A percentile compares a stretch with the other conserved stretches of the same genome.
Evolutionary conservation across 2,888 invertebrate species (phyloP).

Genomic region (Drosophila anomelani): DNA sequence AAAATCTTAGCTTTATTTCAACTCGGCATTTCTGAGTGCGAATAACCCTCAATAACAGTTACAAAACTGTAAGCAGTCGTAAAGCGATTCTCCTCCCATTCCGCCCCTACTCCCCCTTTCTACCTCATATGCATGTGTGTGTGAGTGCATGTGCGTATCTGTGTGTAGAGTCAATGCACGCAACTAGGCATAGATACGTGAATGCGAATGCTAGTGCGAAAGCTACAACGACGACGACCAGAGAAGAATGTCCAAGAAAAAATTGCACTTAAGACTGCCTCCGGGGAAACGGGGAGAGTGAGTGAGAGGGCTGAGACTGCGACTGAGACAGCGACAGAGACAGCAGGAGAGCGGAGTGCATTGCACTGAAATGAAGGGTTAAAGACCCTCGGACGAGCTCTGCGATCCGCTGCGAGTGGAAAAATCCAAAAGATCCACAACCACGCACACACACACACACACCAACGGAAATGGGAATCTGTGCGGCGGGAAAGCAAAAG

Average conservation of each 20-base stretch:
- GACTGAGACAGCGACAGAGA: slow-evolving; percentile 18
- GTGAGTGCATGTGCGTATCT: slow-evolving; percentile 19
- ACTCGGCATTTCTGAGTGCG: slow-evolving; percentile 45
- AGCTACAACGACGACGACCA: slow-evolving; percentile 31
- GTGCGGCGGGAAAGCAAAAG: slow-evolving; percentile 78
- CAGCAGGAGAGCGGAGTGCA: slow-evolving; percentile 66
- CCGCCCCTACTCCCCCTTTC: neutral
- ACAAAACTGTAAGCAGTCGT: slow-evolving; percentile 77
- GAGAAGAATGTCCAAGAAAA: slow-evolving; percentile 72
- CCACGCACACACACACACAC: slow-evolving; percentile 31
- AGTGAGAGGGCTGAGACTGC: neutral
- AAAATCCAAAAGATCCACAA: slow-evolving; percentile 75
- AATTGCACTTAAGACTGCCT: slow-evolving; percentile 59
- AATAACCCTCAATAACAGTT: slow-evolving; percentile 81
- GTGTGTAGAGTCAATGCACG: slow-evolving; percentile 44
- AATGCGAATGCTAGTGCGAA: slow-evolving; percentile 35
- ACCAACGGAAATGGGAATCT: slow-evolving; percentile 55
- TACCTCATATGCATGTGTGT: no score
- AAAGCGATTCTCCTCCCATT: slow-evolving; percentile 21
- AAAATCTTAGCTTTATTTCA: neutral
- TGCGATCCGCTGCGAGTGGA: slow-evolving; percentile 58
- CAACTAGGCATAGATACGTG: slow-evolving; percentile 50
- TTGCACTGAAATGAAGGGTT: slow-evolving; percentile 82
- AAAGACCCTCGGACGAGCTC: slow-evolving; percentile 78
- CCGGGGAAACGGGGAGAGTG: slow-evolving; percentile 4